Conservation (phyloP, 1,140 invertebrate genomes). For the Gonatopus flavifemur region DNA sequence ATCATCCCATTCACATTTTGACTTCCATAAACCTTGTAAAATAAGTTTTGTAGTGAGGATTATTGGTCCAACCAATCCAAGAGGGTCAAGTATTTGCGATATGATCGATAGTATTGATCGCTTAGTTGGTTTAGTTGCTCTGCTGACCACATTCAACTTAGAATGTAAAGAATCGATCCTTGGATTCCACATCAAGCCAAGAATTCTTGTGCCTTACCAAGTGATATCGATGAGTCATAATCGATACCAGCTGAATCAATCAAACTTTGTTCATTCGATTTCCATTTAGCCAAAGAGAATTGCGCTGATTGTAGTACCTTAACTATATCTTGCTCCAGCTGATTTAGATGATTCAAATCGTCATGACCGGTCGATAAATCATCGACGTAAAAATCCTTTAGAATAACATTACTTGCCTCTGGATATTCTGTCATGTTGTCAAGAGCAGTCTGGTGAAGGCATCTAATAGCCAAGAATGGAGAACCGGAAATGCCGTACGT, state of each 20-base stretch:
- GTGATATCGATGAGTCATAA: no score
- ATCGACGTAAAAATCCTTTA: constrained; percentile 52
- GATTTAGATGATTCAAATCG: not conserved
- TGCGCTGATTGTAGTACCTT: not conserved
- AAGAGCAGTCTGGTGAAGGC: constrained; percentile 33
- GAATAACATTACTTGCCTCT: constrained; percentile 28
- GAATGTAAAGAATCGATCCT: no score
- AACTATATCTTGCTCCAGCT: constrained; percentile 5
- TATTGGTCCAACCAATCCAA: not conserved
- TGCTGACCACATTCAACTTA: not conserved
- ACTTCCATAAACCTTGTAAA: not conserved
- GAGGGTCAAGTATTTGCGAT: not conserved
- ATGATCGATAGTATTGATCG: not conserved
- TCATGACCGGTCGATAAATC: constrained; percentile 42
- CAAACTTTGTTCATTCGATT: not conserved
- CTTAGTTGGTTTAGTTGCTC: not conserved
- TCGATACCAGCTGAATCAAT: not conserved
- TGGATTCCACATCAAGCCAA: no score
- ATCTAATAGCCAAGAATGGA: constrained; percentile 38
- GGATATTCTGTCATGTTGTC: constrained; percentile 31
- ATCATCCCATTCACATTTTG: not conserved
- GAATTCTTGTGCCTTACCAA: no score
- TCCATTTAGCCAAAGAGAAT: not conserved
- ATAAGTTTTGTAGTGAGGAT: not conserved
- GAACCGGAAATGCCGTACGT: constrained; percentile 45